phyloP scores from a whole-genome alignment of 2,797 vertebrate genomes.

The Cetoscarus ocellatus region DNA sequence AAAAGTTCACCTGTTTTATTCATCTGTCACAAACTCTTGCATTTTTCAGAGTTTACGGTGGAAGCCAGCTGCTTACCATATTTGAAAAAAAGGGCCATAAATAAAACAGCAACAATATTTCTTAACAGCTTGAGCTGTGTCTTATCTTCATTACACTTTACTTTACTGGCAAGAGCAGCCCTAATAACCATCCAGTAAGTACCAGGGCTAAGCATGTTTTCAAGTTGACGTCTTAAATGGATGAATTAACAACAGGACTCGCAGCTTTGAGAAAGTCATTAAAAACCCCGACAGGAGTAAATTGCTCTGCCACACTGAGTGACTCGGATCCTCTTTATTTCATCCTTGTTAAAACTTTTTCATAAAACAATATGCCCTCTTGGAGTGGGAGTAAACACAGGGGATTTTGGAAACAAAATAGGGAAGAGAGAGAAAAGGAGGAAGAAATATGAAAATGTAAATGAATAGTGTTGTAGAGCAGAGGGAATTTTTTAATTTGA shows the following conservation, averaged over 20 bases:
- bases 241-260: slow-evolving; percentile 66
- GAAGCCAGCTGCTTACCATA: neutral
- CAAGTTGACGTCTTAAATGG: slow-evolving; percentile 50
- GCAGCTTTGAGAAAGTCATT: slow-evolving; percentile 72
- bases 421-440: slow-evolving; percentile 14
- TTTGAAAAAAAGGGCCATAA: slow-evolving; percentile 4
- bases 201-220: slow-evolving; percentile 49
- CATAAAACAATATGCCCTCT: slow-evolving; percentile 54
- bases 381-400: slow-evolving; percentile 39
- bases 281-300: slow-evolving; percentile 65
- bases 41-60: neutral
- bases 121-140: slow-evolving; percentile 6
- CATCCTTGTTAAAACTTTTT: slow-evolving; percentile 23
- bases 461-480: no score
- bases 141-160: slow-evolving; percentile 29
- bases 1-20: slow-evolving; percentile 25
- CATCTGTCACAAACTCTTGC: neutral
- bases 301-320: slow-evolving; percentile 66
- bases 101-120: slow-evolving; percentile 15
- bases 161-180: slow-evolving; percentile 17
- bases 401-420: slow-evolving; percentile 19
- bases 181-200: slow-evolving; percentile 50
- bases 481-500: no score
- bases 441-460: neutral
- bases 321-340: slow-evolving; percentile 28